Conservation (phyloP, 2,113 vertebrate genomes). For the Entosphenus tridentatus region DNA sequence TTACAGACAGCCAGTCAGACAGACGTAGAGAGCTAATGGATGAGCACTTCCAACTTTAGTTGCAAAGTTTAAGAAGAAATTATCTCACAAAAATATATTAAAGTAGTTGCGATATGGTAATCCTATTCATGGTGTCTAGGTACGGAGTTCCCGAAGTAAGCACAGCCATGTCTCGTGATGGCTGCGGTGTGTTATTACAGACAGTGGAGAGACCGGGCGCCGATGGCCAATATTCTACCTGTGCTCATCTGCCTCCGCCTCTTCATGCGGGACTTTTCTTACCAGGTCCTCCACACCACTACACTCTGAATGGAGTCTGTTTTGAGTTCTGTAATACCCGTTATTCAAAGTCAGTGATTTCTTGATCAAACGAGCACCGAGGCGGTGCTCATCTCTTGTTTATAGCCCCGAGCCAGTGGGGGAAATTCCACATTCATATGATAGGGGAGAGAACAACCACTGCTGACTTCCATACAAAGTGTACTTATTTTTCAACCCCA, state of each 20-base stretch:
- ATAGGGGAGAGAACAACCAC: not conserved
- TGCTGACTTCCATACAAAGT: not conserved
- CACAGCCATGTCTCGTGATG: too few species aligned
- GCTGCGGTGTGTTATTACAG: slow-evolving; percentile 17
- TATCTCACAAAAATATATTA: too few species aligned
- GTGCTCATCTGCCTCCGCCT: slow-evolving; percentile 50
- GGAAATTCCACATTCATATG: slow-evolving; percentile 8
- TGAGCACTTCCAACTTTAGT: too few species aligned
- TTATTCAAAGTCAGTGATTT: not conserved
- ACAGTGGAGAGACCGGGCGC: slow-evolving; percentile 36
- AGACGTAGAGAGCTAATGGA: too few species aligned
- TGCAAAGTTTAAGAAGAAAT: too few species aligned
- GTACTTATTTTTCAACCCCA: too few species aligned
- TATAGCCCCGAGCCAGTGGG: slow-evolving; percentile 7
- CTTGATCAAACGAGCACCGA: not conserved
- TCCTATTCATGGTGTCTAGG: too few species aligned
- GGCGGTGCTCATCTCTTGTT: not conserved
- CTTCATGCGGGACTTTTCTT: slow-evolving; percentile 39
- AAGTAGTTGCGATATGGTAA: too few species aligned
- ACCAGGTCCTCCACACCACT: slow-evolving; percentile 28
- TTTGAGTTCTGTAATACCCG: too few species aligned
- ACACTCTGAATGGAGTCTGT: too few species aligned
- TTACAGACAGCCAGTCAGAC: too few species aligned
- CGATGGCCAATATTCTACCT: slow-evolving; percentile 31
- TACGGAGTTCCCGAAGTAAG: too few species aligned